Evolutionary conservation across 2,113 vertebrate species (phyloP), one percentile per base, ranked within the genome.

Genomic region (Nannospalax galili): DNA sequence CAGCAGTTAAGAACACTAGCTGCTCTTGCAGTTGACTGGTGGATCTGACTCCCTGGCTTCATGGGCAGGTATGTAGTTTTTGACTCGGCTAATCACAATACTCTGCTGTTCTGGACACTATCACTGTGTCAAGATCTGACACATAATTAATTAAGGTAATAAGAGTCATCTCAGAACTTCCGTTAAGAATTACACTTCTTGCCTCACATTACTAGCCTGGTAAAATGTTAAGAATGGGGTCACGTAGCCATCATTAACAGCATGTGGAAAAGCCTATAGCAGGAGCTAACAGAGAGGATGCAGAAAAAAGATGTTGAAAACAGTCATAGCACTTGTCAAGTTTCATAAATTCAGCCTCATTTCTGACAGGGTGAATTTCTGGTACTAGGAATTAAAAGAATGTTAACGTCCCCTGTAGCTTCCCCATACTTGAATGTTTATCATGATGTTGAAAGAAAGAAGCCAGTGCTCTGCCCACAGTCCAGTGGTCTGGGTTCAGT

Each of bases 351-450:
- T 4, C 30, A 56, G 48, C 1, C 8, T 91, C 77, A 45, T 7
- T 82, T 26, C n/a, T 84, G 60, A 96, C 91, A 87, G 22, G 1
- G 84, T 89, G 52, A 37, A 11, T 84, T 87, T 86, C 90, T 93
- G 37, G 26, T 60, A 95, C 15, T 89, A 78, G 24, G n/a, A 84
- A 84, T 12, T 56, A 45, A 70, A 82, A 77, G 17, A 93, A n/a
- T 22, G 56, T 62, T 70, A 84, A 78, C n/a, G 45, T 56, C 52
- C 85, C 60, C 11, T 79, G 4, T 1, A 2, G 10, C 19, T 1
- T 20, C 42, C 35, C 14, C 12, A 17, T 0, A 72, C 40, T 69
- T 69, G 92, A 92, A 65, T 81, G 42, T 7, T 85, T 56, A 67
- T 74, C 81, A 65, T 42, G 42, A 91, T 45, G 60, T 62, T 91